Evolutionary conservation across 2,797 vertebrate species (phyloP), one percentile per base, ranked within the genome.

Genomic region (Peromyscus melanophrys): DNA sequence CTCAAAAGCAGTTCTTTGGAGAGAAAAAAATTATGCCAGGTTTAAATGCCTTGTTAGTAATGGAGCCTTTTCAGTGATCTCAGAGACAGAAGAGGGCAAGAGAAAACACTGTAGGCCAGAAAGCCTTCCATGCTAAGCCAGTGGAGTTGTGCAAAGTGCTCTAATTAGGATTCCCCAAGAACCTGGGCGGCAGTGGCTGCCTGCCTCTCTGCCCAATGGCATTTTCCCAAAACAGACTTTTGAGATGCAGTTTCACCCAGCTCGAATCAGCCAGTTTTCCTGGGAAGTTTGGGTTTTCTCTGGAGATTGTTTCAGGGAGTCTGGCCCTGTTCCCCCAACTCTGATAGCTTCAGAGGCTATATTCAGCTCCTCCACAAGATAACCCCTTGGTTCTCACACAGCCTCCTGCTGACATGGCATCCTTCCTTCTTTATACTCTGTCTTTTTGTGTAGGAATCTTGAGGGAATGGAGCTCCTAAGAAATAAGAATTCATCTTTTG

Each of bases 341-440:
- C 55, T 23, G 13, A 59, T 31, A 61, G 95, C 96, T 91, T 96
- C 43, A 1, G 13, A 46, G 95, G 96, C 84, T 92, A 76, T 97
- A 98, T 94, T 92, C 84, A 82, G 92, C 78, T 65, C 43, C 12
- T 59, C 5, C 71, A 37, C 55, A 31, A 2, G 77, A 93, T 49
- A 87, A 88, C 27, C n/a, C 57, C 73, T 96, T 93, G 83, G 71
- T 97, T 97, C 90, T 92, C 14, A 29, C 0, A 0, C 13, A 93
- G 71, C 81, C 31, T 83, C 59, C 19, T 0, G 61, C 37, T 82
- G 77, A 96, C 90, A 94, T 31, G 16, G 61, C 21, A 0, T 67
- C 91, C 97, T 95, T 97, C 82, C 78, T 40, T 49, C 65, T 95
- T 93, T 94, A 95, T 87, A 91, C 92, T 89, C 61, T 84, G 16